phyloP scores from a whole-genome alignment of 2,797 vertebrate species.

The Chlorospingus flavigularis region DNA sequence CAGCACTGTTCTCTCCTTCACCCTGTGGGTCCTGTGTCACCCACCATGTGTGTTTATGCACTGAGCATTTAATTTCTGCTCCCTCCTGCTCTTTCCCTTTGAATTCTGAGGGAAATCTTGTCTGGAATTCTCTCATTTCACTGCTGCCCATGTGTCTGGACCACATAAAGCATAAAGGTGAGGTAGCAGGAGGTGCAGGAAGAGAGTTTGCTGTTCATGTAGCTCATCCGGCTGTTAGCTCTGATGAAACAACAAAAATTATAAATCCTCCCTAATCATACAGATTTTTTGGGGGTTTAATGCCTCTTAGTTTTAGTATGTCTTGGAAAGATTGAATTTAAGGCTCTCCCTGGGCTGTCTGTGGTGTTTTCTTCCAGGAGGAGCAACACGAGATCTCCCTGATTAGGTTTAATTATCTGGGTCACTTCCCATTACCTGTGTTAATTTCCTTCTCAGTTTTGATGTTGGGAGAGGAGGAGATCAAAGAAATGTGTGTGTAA shows the following conservation, averaged over 20 bases:
- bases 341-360: not conserved
- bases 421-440: not conserved
- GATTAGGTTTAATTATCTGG: not conserved
- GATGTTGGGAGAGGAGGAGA: not conserved
- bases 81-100: not conserved
- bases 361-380: not conserved
- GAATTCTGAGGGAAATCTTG: not conserved
- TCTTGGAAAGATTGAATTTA: not conserved
- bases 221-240: not conserved
- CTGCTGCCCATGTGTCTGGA: not conserved
- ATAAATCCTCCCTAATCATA: not conserved
- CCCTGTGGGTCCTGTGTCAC: not conserved
- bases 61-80: not conserved
- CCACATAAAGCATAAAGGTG: not conserved
- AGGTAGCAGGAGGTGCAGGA: not conserved
- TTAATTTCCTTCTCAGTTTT: not conserved
- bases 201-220: not conserved
- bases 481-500: not conserved
- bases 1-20: not conserved
- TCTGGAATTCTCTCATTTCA: not conserved
- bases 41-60: accelerated
- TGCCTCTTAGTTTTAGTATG: not conserved
- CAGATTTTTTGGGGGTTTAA: not conserved
- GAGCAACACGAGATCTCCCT: not conserved
- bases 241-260: not conserved